Evolutionary conservation across 2,888 invertebrate genomes (phyloP).

Genomic region (Agonopterix subpropinquella): DNA sequence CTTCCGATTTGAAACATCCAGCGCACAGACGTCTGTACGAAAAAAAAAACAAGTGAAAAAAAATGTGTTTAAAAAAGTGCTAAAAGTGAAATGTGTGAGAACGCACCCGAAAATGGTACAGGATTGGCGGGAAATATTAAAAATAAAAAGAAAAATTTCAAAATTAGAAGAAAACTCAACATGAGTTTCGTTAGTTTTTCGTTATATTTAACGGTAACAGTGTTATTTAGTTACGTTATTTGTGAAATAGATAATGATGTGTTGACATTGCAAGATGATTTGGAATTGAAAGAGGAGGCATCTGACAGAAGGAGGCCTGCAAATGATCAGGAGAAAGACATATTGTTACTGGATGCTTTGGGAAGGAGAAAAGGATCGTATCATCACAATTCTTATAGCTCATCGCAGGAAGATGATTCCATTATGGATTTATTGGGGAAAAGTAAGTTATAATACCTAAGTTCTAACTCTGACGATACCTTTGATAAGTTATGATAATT

Average conservation of each 20-base stretch:
- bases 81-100: conserved; percentile 33
- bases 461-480: no score
- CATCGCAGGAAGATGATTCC: conserved; percentile 78
- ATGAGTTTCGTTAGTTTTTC: conserved; percentile 11
- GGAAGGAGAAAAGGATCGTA: conserved; percentile 79
- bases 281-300: conserved; percentile 31
- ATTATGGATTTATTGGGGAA: conserved; percentile 90
- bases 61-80: conserved; percentile 28
- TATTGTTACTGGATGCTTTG: conserved; percentile 82
- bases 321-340: conserved; percentile 84
- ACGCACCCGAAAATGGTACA: conserved; percentile 36
- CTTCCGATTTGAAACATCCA: conserved; percentile 56
- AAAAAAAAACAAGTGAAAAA: conserved; percentile 15
- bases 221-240: conserved; percentile 24
- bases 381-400: conserved; percentile 42
- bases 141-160: conserved; percentile 44
- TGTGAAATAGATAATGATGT: conserved; percentile 61
- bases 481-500: no score
- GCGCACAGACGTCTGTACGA: conserved; percentile 45
- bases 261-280: conserved; percentile 59
- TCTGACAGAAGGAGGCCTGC: conserved; percentile 68
- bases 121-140: conserved; percentile 43
- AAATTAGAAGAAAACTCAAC: conserved; percentile 43
- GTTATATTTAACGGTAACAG: conserved; percentile 29
- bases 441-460: conserved; percentile 75